Percentiles rank a stretch among this genome's conserved stretches.
Conservation (phyloP, 1,140 invertebrate species). For the Lerema accius region DNA sequence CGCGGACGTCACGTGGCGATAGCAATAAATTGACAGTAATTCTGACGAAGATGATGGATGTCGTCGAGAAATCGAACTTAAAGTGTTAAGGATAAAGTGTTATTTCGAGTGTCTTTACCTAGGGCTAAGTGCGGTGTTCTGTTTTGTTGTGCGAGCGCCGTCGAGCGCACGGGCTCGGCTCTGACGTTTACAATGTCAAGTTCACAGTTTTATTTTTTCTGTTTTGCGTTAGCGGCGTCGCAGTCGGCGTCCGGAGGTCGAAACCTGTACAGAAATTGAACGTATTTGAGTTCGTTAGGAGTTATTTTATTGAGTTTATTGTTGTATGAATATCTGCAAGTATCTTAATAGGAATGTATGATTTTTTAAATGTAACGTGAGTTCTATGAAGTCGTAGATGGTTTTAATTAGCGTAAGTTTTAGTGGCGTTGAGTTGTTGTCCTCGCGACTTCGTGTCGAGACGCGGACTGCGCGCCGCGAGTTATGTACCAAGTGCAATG, state of each 20-base stretch:
- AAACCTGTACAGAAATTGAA: conserved; percentile 9
- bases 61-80: conserved; percentile 43
- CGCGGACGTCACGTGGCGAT: conserved; percentile 20
- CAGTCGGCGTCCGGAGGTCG: neutral
- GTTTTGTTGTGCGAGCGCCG: conserved; percentile 12
- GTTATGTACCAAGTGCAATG: conserved; percentile 27
- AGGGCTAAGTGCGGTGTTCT: conserved; percentile 38
- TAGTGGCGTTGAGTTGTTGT: neutral
- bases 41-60: conserved; percentile 20
- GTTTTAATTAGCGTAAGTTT: conserved; percentile 4
- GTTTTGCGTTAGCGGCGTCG: conserved; percentile 16
- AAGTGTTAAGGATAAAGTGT: conserved; percentile 64
- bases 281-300: conserved; percentile 12
- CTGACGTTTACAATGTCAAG: conserved; percentile 33
- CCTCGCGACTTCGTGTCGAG: neutral
- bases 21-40: conserved; percentile 55
- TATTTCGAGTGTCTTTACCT: conserved; percentile 60
- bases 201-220: conserved; percentile 41
- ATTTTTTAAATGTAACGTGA: conserved; percentile 1
- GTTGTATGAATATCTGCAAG: conserved; percentile 14
- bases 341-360: conserved; percentile 4
- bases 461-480: conserved; percentile 1
- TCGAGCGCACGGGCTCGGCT: conserved; percentile 8
- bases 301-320: conserved; percentile 16
- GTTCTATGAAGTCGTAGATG: neutral